Conservation (phyloP, 2,113 vertebrate genomes). For the Rhinogobius similis region DNA sequence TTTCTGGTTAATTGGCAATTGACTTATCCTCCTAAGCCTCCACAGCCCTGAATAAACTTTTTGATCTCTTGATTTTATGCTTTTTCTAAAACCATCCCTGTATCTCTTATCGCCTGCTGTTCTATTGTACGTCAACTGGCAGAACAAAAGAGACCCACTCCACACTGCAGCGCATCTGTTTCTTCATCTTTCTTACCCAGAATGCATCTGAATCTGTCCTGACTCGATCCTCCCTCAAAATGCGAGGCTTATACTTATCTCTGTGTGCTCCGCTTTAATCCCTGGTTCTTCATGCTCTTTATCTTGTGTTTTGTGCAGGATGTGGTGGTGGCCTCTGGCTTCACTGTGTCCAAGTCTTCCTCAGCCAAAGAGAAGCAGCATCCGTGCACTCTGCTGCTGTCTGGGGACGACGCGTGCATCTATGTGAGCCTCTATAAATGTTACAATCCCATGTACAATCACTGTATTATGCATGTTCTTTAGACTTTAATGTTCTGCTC, state of each 20-base stretch:
- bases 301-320: constrained; percentile 58
- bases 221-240: constrained; percentile 40
- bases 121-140: constrained; percentile 22
- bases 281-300: constrained; percentile 14
- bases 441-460: neutral
- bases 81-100: constrained; percentile 44
- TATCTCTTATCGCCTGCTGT: constrained; percentile 24
- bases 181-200: constrained; percentile 25
- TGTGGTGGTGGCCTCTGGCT: constrained; percentile 66
- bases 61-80: neutral
- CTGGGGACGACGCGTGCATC: constrained; percentile 51
- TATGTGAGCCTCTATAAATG: constrained; percentile 60
- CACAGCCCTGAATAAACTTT: neutral
- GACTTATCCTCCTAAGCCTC: too few species aligned
- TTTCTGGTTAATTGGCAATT: neutral
- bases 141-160: constrained; percentile 46
- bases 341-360: constrained; percentile 69
- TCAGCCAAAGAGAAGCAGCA: constrained; percentile 69
- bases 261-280: constrained; percentile 15
- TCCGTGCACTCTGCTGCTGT: constrained; percentile 70
- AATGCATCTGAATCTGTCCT: constrained; percentile 36
- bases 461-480: too few species aligned
- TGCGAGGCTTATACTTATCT: constrained; percentile 22
- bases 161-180: constrained; percentile 43
- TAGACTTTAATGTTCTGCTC: too few species aligned